Percentiles rank a stretch among this genome's conserved stretches.
These are phyloP conservation scores for Rhingia rostrata DNA, from an alignment of 2,888 invertebrate genomes.

Conservation along the genomic window DNA sequence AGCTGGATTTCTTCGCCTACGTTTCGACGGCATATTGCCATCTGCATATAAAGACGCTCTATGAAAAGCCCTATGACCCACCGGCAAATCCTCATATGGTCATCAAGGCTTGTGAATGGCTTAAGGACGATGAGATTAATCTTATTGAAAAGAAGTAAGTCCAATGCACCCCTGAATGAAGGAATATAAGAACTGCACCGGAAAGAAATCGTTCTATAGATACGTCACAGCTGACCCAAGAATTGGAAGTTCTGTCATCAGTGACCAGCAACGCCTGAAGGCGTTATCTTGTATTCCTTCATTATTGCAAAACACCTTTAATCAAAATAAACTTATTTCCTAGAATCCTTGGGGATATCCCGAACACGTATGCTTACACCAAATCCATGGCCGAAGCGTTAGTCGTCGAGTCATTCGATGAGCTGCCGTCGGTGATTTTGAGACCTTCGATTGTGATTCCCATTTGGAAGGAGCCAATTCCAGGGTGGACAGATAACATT, in stretches of 20 bases:
- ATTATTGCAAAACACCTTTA: neutral
- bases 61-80: slow-evolving; percentile 94
- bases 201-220: too few species aligned
- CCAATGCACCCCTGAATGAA: too few species aligned
- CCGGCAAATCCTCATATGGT: slow-evolving; percentile 90
- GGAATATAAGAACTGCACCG: too few species aligned
- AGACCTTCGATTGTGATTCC: slow-evolving; percentile 96
- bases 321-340: slow-evolving; percentile 53
- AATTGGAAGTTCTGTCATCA: too few species aligned
- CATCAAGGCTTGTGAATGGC: slow-evolving; percentile 91
- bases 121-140: slow-evolving; percentile 88
- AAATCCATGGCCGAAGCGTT: slow-evolving; percentile 95
- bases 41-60: slow-evolving; percentile 90
- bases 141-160: slow-evolving; percentile 86
- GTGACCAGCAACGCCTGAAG: too few species aligned
- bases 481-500: slow-evolving; percentile 96
- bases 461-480: slow-evolving; percentile 91
- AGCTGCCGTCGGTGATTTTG: slow-evolving; percentile 91
- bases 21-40: slow-evolving; percentile 97
- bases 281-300: too few species aligned
- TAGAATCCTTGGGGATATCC: slow-evolving; percentile 89
- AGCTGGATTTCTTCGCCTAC: slow-evolving; percentile 87
- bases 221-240: too few species aligned
- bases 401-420: slow-evolving; percentile 89
- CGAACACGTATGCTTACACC: slow-evolving; percentile 96